Conservation (phyloP, 2,113 vertebrate genomes). For the Podiceps cristatus region DNA sequence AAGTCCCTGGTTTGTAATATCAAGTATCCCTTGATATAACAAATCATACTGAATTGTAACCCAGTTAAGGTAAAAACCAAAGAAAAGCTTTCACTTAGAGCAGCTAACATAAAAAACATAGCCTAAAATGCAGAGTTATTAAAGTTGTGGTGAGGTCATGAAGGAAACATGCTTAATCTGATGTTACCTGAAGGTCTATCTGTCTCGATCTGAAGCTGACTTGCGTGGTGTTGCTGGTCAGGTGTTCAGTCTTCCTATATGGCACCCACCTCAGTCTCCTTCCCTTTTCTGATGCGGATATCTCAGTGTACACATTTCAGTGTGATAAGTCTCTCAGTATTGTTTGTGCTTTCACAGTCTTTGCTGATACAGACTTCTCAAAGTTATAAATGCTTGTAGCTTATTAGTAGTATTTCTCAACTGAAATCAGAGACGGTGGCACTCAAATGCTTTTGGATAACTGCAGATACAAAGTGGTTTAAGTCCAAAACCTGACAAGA, state of each 20-base stretch:
- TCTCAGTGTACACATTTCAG: background rate
- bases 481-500: background rate
- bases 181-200: background rate
- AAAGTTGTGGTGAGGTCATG: background rate
- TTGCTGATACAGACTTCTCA: background rate
- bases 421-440: background rate
- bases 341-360: background rate
- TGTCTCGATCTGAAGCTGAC: background rate
- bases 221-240: background rate
- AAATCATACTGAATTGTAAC: background rate
- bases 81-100: background rate
- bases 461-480: background rate
- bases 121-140: background rate
- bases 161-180: background rate
- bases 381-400: background rate
- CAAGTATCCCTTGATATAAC: background rate
- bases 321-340: too few species aligned
- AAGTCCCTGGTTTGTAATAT: too few species aligned
- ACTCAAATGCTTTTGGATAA: background rate
- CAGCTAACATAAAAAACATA: background rate
- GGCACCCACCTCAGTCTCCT: background rate
- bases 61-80: background rate
- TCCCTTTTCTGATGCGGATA: background rate
- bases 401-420: background rate
- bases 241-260: background rate